Percentiles rank a stretch among this genome's conserved stretches.
These are phyloP conservation scores for Papilio helenus DNA, from an alignment of 1,140 invertebrate species.

Conservation along the genomic window DNA sequence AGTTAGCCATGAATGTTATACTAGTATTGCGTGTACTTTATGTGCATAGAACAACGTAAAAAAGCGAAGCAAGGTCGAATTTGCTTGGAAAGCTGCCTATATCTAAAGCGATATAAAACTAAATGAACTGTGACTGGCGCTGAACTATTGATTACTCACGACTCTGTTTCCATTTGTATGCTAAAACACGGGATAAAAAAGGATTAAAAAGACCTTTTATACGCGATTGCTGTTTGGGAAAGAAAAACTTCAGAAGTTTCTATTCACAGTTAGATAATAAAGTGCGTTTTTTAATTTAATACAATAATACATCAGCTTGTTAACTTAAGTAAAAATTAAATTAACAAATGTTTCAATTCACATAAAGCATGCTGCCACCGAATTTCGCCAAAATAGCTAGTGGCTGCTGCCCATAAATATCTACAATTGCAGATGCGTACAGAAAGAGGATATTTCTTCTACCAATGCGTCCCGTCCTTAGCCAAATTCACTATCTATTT, in stretches of 20 bases:
- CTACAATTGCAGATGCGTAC: too few relatives aligned
- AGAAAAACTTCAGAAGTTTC: background rate
- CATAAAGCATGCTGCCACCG: too few relatives aligned
- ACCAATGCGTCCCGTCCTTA: too few relatives aligned
- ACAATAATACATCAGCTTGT: too few relatives aligned
- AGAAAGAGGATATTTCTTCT: too few relatives aligned
- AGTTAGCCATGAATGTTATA: background rate
- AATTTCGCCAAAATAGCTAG: too few relatives aligned
- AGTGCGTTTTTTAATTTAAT: background rate
- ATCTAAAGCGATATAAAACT: constrained; percentile 38
- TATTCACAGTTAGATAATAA: background rate
- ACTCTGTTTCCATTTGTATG: constrained; percentile 33
- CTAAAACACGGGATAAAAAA: constrained; percentile 18
- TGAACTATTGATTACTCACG: constrained; percentile 35
- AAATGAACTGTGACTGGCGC: constrained; percentile 40
- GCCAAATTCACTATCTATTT: too few relatives aligned
- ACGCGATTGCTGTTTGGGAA: background rate
- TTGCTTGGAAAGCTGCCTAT: constrained; percentile 32
- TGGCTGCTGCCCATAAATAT: too few relatives aligned
- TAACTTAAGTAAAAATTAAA: too few relatives aligned
- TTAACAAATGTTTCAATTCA: too few relatives aligned
- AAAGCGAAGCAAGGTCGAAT: constrained; percentile 6
- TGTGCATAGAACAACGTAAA: constrained; percentile 1
- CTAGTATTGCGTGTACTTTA: background rate
- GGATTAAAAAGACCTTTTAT: background rate